Conservation (phyloP, 2,888 invertebrate genomes). For the Scrobipalpa atriplicella region DNA sequence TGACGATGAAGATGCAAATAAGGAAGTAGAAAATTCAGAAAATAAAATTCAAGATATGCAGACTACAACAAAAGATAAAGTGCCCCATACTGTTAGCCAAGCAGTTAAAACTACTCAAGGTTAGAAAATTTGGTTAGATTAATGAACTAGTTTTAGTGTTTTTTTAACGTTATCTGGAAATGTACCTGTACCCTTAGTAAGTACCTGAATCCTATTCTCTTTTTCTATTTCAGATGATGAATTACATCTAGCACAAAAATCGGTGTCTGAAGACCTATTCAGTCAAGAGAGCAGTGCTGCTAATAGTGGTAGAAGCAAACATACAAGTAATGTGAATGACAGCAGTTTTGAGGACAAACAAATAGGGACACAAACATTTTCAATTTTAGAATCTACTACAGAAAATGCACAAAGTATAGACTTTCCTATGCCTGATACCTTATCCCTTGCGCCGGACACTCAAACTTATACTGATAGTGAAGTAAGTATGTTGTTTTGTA, state of each 20-base stretch:
- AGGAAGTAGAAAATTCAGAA: background rate
- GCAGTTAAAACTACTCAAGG: constrained; percentile 57
- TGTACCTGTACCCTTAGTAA: too few relatives aligned
- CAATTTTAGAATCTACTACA: constrained; percentile 43
- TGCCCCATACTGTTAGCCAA: constrained; percentile 35
- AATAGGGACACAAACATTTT: constrained; percentile 64
- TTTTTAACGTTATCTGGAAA: too few relatives aligned
- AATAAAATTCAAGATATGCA: constrained; percentile 28
- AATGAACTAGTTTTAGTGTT: too few relatives aligned
- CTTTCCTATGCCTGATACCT: constrained; percentile 41
- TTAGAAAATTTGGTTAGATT: too few relatives aligned
- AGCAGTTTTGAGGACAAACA: constrained; percentile 41
- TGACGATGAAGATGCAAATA: constrained; percentile 60
- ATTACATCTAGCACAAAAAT: constrained; percentile 64
- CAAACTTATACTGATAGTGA: constrained; percentile 47
- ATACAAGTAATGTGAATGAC: constrained; percentile 30
- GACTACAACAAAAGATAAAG: background rate
- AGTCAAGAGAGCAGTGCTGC: constrained; percentile 54
- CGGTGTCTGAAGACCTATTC: constrained; percentile 62
- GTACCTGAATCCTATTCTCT: too few relatives aligned
- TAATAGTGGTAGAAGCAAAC: constrained; percentile 30
- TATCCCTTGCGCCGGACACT: constrained; percentile 49
- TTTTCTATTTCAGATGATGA: constrained; percentile 61
- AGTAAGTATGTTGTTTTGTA: background rate
- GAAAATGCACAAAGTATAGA: constrained; percentile 33